Evolutionary conservation across 2,888 invertebrate genomes (phyloP), one percentile per base, ranked within the genome.

Genomic region (Ferdinandea cuprea): DNA sequence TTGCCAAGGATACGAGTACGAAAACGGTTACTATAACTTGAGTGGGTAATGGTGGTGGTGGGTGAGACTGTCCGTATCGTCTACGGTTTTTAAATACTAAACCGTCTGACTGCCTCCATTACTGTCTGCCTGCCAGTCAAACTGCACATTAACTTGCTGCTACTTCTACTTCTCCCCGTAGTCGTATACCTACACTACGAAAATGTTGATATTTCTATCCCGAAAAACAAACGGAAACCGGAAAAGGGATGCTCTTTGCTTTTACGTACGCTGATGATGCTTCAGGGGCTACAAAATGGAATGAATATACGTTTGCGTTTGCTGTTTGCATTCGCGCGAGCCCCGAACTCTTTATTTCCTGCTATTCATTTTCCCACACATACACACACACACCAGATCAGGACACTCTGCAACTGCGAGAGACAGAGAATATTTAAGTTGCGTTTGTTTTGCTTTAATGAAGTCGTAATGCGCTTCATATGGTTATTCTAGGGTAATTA

Each of bases 401-500:
- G 44, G 25, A 25, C 25, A 25, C 25, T 25, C n/a, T n/a, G n/a
- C n/a, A n/a, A n/a, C n/a, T 13, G 42, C 9, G 17, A 21, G 44
- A n/a, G 40, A 71, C 17, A 71, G 71, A 72, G 78, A 72, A 83
- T 83, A 68, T 79, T 84, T 84, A 79, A 79, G 84, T 74, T 84
- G 58, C 77, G 84, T 79, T 84, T 84, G 69, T 84, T 79, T 84
- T 84, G 59, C 84, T 84, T 84, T 84, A 84, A 84, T 84, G 84
- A 84, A 84, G 79, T 79, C 79, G 84, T 84, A 84, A 79, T 84
- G 84, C 84, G 79, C 73, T 79, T 69, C 84, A 79, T 61, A 79
- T 79, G 63, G 84, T 74, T 79, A 69, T 73, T 68, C 73, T 59
- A 74, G 69, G 74, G 54, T 79, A 84, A 84, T 84, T 84, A 84